Evolutionary conservation across 2,113 vertebrate species (phyloP), one percentile per base, ranked within the genome.

Genomic region (Lamprotornis superbus): DNA sequence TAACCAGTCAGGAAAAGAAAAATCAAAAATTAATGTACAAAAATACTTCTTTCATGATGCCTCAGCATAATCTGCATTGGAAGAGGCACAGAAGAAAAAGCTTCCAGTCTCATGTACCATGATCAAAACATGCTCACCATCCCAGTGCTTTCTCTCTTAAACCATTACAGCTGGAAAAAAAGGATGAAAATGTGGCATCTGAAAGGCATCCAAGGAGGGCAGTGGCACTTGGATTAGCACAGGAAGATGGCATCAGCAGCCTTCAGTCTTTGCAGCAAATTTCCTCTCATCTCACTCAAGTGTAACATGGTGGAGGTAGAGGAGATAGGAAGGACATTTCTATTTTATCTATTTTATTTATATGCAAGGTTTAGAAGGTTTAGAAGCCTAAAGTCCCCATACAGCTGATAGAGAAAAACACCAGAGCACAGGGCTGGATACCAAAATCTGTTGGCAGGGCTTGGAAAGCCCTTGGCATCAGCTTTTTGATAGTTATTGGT

Each of bases 291-390:
- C 25, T 87, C 2, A 5, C 24, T 81, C 27, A 78, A 31, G 15
- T 0, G 0, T 50, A 40, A 39, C 3, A 5, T 0, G 1, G 24
- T 20, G 35, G 30, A 69, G 5, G 57, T 16, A 5, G 12, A 83
- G 39, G 44, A 61, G 20, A 47, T 23, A 4, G 12, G 40, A 68
- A 83, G 35, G 16, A 18, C 22, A 49, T 47, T 64, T 71, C 53
- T 60, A 87, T 17, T 52, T 52, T 52, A 75, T 7, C 15, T 60
- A 6, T 46, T 76, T 52, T 52, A 17, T 52, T 52, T 52, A 28
- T 28, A 28, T 52, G 50, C 15, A 52, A 52, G 25, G 49, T 50
- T 27, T 61, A 52, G 40, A 52, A 52, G 25, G 49, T 50, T 27
- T 61, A 52, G 40, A 71, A 87, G 19, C 27, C 57, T 40, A 0